Evolutionary conservation across 2,113 vertebrate species (phyloP), one percentile per base, ranked within the genome.

Genomic region (Nymphicus hollandicus): DNA sequence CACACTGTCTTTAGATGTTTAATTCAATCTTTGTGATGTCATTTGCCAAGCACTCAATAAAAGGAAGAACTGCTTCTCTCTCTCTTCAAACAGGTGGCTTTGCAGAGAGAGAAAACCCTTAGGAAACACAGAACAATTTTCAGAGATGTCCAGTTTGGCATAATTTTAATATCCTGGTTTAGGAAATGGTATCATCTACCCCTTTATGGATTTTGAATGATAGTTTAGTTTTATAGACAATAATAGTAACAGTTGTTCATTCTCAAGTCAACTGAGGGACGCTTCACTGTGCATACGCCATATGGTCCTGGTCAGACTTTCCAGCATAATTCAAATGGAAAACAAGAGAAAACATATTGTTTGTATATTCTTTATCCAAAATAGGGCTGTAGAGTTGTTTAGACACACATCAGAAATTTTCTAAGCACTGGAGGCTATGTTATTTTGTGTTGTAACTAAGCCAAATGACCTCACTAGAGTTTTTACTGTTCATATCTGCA

Each of bases 261-360:
- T 47, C 50, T 74, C 61, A 41, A 91, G 33, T 65, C 37, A 73
- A 8, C 33, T 37, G 61, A 83, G 47, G 65, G 44, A 82, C 81
- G 46, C 31, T 68, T 79, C 88, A 74, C 28, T 72, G 20, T 43
- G 50, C 50, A 47, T 23, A 8, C 0, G 4, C 22, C 82, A 81
- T 89, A 85, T 89, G 74, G 49, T 60, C 58, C 39, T 17, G 25
- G 52, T 83, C 77, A 93, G 61, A 33, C 15, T 92, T 96, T 81
- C 85, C 63, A 96, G 50, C 7, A 18, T 92, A 87, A 73, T 79
- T 66, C 88, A 95, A 95, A 83, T 53, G 10, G 22, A 94, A 83
- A 92, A 83, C 65, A 94, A 88, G 86, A 43, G 56, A 80, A 17
- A 81, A 86, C 24, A 56, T 39, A 76, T 27, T 72, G 19, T 72